Base-by-base conservation (phyloP, 2,888 invertebrate species). In the Mactromeris polynyma region DNA sequence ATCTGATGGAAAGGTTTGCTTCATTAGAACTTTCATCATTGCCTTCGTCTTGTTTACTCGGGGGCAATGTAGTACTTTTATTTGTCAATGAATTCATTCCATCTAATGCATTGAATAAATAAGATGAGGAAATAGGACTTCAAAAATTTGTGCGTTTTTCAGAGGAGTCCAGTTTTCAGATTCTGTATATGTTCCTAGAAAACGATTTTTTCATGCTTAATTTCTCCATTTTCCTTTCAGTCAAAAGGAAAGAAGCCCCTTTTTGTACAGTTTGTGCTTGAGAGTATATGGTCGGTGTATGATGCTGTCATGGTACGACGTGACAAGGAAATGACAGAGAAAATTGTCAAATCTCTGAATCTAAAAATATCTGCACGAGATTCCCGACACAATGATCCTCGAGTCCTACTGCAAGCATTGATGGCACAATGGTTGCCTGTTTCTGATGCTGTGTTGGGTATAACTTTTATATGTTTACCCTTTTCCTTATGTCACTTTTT, bases 401-500 rank as follows among this genome's bases (percentile, higher is more conserved):
- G 98, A 96, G 97, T 98, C 0, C 98, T 98, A 95, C 97, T 99
- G 0, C 98, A 98, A 96, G 98, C 98, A 0, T 97, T 99, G 21
- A 98, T 98, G 96, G 98, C 98, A 64, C 98, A 98, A 95, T 99
- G 99, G 99, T 97, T 99, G 81, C 99, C 99, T 7, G 97, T 99
- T 81, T 98, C 99, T 9, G 97, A 97, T 64, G 98, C 98, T 36
- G 98, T 99, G n/a, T 97, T 99, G 21, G 96, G 97, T 97, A 93
- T 95, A 94, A 58, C 58, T 2, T 58, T 58, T 58, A 1, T 46
- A n/a, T n/a, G n/a, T n/a, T n/a, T n/a, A n/a, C n/a, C n/a, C n/a
- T n/a, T n/a, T n/a, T n/a, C n/a, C n/a, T n/a, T n/a, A n/a, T n/a
- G n/a, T n/a, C n/a, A n/a, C n/a, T n/a, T n/a, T n/a, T n/a, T n/a